Evolutionary conservation across 2,888 invertebrate genomes (phyloP), one percentile per base, ranked within the genome.

Genomic region (Nesidiocoris tenuis): DNA sequence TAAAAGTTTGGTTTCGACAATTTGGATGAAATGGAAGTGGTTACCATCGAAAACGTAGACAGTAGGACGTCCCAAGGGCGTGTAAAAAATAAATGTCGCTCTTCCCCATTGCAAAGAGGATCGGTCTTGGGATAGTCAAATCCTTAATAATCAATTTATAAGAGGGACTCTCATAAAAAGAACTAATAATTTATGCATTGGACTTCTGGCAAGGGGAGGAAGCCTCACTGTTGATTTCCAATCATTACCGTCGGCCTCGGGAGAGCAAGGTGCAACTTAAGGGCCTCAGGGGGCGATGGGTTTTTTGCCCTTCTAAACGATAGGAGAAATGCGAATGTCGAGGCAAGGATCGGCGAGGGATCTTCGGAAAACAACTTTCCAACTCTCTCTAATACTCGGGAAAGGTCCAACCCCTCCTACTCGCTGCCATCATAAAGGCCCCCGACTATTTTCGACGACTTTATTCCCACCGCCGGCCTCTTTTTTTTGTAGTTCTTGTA

Each of bases 141-240:
- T 77, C 74, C 64, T 61, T 61, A 77, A 77, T 77, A 77, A 77
- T 77, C 77, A 77, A 77, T 77, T 77, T 77, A 77, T 77, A 74
- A 68, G 63, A 63, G 55, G 24, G 18, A 24, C 55, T 9, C 18
- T 21, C 63, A 74, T 68, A 77, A 77, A 77, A 74, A 67, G 22
- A 56, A 61, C 54, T 67, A 67, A 77, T 77, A 77, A 77, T 74
- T 74, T 77, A 77, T 74, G 77, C 77, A 77, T 74, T 77, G 77
- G 68, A 63, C 74, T 67, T 39, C 57, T 56, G 39, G 61, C 55
- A 56, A 19, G 66, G 24, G 59, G 59, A 9, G 74, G 57, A 61
- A 61, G 56, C 12, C 3, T 24, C 25, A 57, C 74, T 74, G 77
- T 74, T 77, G 77, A 77, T 77, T 77, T 74, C 77, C 77, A 74